Base-by-base conservation (phyloP, 2,113 vertebrate species). In the Ceyx melanurus region DNA sequence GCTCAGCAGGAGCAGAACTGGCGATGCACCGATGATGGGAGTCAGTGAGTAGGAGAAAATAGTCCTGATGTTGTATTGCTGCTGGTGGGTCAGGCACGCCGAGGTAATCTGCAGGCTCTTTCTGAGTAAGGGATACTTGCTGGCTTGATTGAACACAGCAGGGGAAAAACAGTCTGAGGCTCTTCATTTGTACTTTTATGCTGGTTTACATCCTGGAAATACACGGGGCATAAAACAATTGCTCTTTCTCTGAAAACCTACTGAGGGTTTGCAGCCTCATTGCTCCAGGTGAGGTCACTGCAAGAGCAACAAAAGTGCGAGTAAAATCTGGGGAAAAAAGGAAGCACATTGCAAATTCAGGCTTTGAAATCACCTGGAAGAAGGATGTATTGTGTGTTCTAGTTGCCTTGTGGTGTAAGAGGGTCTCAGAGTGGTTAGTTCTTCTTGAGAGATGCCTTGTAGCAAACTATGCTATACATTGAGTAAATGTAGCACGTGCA, bases 91-190 rank as follows among this genome's bases (percentile, higher is more conserved):
- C 81, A 71, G 94, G 88, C 70, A 50, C 1, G 18, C 60, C 0
- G 8, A 53, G 88, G 68, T 90, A 74, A 93, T 93, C 91, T 90
- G 50, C 68, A 91, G 91, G 54, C 87, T 75, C 57, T 50, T 87
- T 85, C 71, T n/a, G 58, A 67, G 48, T 15, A 20, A 81, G 72
- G 92, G 93, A 76, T 42, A 51, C 37, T 94, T 95, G 90, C 74
- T 82, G 84, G 33, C 82, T 90, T 70, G 54, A 91, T 61, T 96
- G 85, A 75, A 67, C 93, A 53, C 95, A 97, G 86, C 90, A 51
- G 96, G 95, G 77, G 81, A 60, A 88, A 91, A 94, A 89, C 28
- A 91, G 48, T 23, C 48, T 22, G 23, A 57, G 48, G 40, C 8
- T 87, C 81, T 86, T 88, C 68, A 64, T 92, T 86, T 96, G 45